phyloP scores from a whole-genome alignment of 30 jellyfish, hydroid and myxozoan species.

The Nemopilema nomurai region DNA sequence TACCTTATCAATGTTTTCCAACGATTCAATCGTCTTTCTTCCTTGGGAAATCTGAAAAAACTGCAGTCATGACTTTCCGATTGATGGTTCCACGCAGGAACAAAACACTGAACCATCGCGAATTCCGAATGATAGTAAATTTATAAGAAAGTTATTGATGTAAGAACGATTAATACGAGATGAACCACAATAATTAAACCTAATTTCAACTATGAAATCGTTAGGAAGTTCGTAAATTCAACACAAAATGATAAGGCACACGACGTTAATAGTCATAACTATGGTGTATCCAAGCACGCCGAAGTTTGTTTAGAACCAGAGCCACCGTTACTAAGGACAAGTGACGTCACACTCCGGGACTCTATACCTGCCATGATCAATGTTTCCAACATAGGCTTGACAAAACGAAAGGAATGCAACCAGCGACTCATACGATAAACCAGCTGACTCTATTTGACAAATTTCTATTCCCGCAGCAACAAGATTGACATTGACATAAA shows the following conservation, averaged over 20 bases:
- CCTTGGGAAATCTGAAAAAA: slow-evolving; percentile 30
- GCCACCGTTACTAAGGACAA: no score
- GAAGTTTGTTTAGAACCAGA: no score
- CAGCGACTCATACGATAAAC: slow-evolving; percentile 31
- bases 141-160: no score
- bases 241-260: no score
- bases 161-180: no score
- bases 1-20: slow-evolving; percentile 8
- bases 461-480: slow-evolving; percentile 54
- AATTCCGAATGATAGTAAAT: no score
- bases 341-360: not conserved
- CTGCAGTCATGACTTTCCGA: slow-evolving; percentile 27
- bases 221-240: no score
- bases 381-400: not conserved
- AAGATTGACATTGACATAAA: slow-evolving; percentile 17
- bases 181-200: no score
- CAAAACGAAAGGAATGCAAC: slow-evolving; percentile 5
- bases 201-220: no score
- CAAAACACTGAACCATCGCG: slow-evolving; percentile 35
- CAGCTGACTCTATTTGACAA: slow-evolving; percentile 58
- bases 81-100: slow-evolving; percentile 34
- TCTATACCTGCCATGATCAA: slow-evolving; percentile 54
- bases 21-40: slow-evolving; percentile 1
- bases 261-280: no score
- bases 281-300: no score